Evolutionary conservation across 1,140 invertebrate genomes (phyloP), one percentile per base, ranked within the genome.

Genomic region (Heterodera carotae): DNA sequence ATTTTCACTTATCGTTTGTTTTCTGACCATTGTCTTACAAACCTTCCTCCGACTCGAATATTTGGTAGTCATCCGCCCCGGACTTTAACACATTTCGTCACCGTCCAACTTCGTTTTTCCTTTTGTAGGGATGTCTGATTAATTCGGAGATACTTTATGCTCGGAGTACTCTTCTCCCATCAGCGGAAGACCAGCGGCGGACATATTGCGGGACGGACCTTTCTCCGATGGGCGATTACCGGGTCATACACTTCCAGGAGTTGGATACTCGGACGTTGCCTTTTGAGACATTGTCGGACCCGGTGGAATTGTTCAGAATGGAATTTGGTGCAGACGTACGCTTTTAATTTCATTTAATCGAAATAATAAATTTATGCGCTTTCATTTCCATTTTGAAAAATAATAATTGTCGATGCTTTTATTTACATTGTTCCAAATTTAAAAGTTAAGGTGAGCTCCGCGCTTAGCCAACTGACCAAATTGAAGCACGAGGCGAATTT

Each of bases 161-260:
- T 12, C 59, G 77, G 31, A 78, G 77, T 62, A n/a, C 64, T 70
- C 60, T 74, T 18, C 56, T 74, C 59, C 53, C 36, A 64, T 27
- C 71, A 62, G 15, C 34, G 15, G 64, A 74, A 33, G 18, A 36
- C 62, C 64, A 48, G 39, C 56, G 74, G 29, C 15, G 15, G 31
- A 74, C 67, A 10, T 69, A 78, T 70, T 79, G 72, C 36, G 77
- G 76, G n/a, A n/a, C 76, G 31, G 77, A 78, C 33, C 64, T 78
- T 12, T 31, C 60, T 1, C 76, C 77, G 18, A 78, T 78, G 53
- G 53, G 69, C 60, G 60, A 53, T 12, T 78, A 79, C 22, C 67
- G 68, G 10, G 60, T 78, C 22, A 34, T 53, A 69, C 76, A 78
- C 64, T 78, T 77, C 27, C 77, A 78, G 25, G 77, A 78, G 34